These are phyloP conservation scores for Condylostylus longicornis DNA, from an alignment of 1,140 invertebrate species.

Conservation along the genomic window DNA sequence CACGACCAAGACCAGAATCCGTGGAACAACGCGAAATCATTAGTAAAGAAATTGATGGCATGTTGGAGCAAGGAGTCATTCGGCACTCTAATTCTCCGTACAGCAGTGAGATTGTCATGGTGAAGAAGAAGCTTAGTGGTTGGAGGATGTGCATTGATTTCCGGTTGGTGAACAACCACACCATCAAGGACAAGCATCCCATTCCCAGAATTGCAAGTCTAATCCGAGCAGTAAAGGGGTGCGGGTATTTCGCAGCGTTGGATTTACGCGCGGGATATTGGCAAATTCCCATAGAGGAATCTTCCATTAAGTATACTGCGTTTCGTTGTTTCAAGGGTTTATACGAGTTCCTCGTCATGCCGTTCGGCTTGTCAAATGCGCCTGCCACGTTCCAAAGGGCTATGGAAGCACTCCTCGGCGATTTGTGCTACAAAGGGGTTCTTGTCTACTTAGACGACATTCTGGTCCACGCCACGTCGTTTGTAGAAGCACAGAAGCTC, in stretches of 20 bases:
- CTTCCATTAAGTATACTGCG: conserved; percentile 25
- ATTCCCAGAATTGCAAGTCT: conserved; percentile 32
- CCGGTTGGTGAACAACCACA: conserved; percentile 21
- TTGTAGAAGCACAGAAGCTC: too few species aligned
- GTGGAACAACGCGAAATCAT: too few species aligned
- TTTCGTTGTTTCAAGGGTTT: too few species aligned
- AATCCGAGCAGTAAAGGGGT: conserved; percentile 18
- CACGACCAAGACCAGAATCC: too few species aligned
- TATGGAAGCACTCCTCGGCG: conserved; percentile 24
- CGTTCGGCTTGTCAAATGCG: conserved; percentile 14
- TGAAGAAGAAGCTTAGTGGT: conserved; percentile 21
- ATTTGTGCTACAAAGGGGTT: too few species aligned
- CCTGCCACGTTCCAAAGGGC: conserved; percentile 21
- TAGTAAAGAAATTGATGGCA: conserved; percentile 21
- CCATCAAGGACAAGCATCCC: conserved; percentile 27
- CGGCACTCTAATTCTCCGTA: conserved; percentile 22
- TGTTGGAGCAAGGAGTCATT: conserved; percentile 19
- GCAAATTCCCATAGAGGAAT: conserved; percentile 19
- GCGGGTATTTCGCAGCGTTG: conserved; percentile 21
- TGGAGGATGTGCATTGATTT: conserved; percentile 27
- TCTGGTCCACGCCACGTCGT: too few species aligned
- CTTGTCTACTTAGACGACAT: too few species aligned
- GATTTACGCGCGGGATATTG: conserved; percentile 27
- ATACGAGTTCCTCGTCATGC: conserved; percentile 10
- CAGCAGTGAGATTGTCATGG: conserved; percentile 23